These are phyloP conservation scores for Sinocyclocheilus anshuiensis DNA, from an alignment of 2,113 vertebrate species.

Conservation along the genomic window DNA sequence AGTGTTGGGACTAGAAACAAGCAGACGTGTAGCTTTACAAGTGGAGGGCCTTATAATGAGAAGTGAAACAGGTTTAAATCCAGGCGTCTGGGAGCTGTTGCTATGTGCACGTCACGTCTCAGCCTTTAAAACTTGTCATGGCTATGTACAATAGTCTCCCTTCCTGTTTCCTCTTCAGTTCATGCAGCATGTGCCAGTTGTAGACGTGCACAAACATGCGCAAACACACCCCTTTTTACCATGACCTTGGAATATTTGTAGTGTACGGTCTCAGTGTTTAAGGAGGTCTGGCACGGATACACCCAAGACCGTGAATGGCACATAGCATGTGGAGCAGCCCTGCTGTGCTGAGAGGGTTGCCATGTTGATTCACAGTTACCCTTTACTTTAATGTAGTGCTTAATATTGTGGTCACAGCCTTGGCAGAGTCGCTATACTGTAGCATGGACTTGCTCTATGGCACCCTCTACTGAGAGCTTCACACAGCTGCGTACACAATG, in stretches of 20 bases:
- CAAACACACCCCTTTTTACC: constrained; percentile 1
- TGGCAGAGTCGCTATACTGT: constrained; percentile 9
- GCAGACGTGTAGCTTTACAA: neutral
- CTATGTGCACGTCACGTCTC: constrained; percentile 20
- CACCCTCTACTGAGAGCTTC: constrained; percentile 29
- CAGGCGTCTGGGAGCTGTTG: constrained; percentile 20
- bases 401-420: constrained; percentile 23
- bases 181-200: constrained; percentile 8
- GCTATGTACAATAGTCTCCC: constrained; percentile 7
- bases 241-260: constrained; percentile 35
- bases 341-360: constrained; percentile 23
- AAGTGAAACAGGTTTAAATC: constrained; percentile 32
- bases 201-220: constrained; percentile 34
- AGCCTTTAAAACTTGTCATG: constrained; percentile 8
- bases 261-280: neutral
- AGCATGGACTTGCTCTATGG: neutral
- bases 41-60: constrained; percentile 10
- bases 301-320: neutral
- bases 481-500: neutral
- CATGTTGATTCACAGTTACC: constrained; percentile 42
- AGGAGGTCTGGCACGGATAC: neutral
- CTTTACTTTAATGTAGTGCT: constrained; percentile 35
- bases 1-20: neutral
- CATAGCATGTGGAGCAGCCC: constrained; percentile 13
- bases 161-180: neutral